Base-by-base conservation (phyloP, 1,140 invertebrate genomes). In the Ceratitis capitata region DNA sequence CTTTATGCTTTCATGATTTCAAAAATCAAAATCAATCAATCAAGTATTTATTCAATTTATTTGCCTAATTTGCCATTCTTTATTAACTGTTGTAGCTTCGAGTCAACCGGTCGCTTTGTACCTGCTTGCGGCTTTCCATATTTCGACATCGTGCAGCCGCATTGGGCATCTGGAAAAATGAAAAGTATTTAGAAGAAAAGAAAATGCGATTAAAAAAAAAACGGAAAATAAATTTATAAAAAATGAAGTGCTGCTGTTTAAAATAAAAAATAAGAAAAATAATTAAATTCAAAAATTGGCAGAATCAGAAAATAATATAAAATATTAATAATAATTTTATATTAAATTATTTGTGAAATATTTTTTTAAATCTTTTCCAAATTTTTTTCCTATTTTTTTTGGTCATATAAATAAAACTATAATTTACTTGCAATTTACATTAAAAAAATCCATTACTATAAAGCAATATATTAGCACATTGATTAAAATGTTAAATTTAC, bases 41-140 rank as follows among this genome's bases (percentile, higher is more conserved):
- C n/a, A n/a, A n/a, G n/a, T n/a, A n/a, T n/a, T n/a, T n/a, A n/a
- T 64, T 16, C 23, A 64, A 32, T 64, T 12, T 78, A 78, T 47
- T 78, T 78, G 69, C 69, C 69, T 78, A 78, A 39, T 78, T 78
- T 78, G 69, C 69, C 69, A 78, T 78, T 78, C 12, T 78, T 78
- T 26, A 78, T 78, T 78, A 78, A 39, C 69, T 78, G 69, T 39
- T 78, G 69, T n/a, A 78, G 69, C 69, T 78, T 78, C 45, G 69
- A 78, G 69, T 78, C 39, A 42, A n/a, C 69, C 35, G 69, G 35
- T 12, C 74, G 49, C 51, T 53, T 82, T 39, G 39, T 78, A 49
- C 84, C 23, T 78, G 64, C 19, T 49, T 56, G 26, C 69, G 56
- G 19, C 56, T 84, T 53, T 84, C 51, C 83, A 42, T 84, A 84